These are phyloP conservation scores for Limenitis camilla DNA, from an alignment of 2,888 invertebrate species.

Conservation along the genomic window DNA sequence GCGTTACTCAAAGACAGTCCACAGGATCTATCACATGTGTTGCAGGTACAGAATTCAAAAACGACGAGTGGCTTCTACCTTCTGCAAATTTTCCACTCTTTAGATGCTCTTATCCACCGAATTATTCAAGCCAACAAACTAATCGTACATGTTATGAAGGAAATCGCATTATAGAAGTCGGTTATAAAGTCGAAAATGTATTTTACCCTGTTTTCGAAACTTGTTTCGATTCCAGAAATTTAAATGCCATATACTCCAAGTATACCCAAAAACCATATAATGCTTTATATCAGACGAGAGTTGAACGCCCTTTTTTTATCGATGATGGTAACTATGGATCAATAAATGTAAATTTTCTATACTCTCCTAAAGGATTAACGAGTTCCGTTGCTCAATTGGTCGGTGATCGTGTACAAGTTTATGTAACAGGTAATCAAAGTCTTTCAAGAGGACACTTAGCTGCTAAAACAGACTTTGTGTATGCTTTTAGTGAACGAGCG, in stretches of 20 bases:
- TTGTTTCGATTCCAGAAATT: constrained; percentile 47
- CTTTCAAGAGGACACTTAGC: constrained; percentile 78
- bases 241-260: constrained; percentile 50
- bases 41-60: constrained; percentile 46
- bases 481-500: constrained; percentile 73
- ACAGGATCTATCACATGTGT: constrained; percentile 48
- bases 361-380: constrained; percentile 47
- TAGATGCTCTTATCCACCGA: constrained; percentile 40
- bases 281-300: constrained; percentile 51
- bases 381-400: constrained; percentile 43
- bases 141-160: constrained; percentile 46
- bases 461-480: constrained; percentile 78
- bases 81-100: constrained; percentile 44
- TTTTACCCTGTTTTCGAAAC: constrained; percentile 58
- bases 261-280: constrained; percentile 62
- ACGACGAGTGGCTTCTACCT: constrained; percentile 45
- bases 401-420: constrained; percentile 43
- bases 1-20: constrained; percentile 26
- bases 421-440: constrained; percentile 52
- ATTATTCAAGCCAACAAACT: constrained; percentile 42
- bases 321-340: constrained; percentile 40
- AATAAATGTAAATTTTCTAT: constrained; percentile 45
- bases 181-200: constrained; percentile 41
- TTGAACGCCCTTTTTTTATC: constrained; percentile 52
- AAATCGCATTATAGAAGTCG: constrained; percentile 51